These are phyloP conservation scores for Drosophila hamatofila DNA, from an alignment of 2,888 invertebrate species.

Conservation along the genomic window DNA sequence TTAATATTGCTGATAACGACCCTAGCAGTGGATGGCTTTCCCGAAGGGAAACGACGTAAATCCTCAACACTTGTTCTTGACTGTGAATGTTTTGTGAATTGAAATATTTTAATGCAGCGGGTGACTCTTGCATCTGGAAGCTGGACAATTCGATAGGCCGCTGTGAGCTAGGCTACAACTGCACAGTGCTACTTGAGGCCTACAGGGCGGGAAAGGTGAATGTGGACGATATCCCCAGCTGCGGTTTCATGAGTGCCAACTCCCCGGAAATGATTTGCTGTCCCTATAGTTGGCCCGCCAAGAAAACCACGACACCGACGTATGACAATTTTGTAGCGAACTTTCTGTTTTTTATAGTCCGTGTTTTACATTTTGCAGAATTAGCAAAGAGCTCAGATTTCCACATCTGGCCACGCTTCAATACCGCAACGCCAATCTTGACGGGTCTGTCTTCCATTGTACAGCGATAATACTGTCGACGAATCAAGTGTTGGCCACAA, in stretches of 20 bases:
- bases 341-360: not conserved
- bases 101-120: not conserved
- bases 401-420: not conserved
- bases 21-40: not conserved
- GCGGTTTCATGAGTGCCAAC: not conserved
- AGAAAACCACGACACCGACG: not conserved
- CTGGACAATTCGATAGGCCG: not conserved
- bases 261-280: not conserved
- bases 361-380: not conserved
- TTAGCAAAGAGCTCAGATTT: too few relatives aligned
- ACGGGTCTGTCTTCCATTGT: not conserved
- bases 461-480: slow-evolving; percentile 40
- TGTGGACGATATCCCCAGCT: not conserved
- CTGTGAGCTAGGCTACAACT: not conserved
- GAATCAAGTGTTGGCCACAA: slow-evolving; percentile 17
- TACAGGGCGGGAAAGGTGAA: not conserved
- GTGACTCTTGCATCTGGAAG: not conserved
- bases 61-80: not conserved
- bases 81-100: not conserved
- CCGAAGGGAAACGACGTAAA: not conserved
- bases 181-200: not conserved
- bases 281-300: not conserved
- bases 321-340: not conserved
- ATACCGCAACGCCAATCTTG: not conserved
- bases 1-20: not conserved